A percentile compares a stretch with the other conserved stretches of the same genome.
Evolutionary conservation across 1,140 invertebrate species (phyloP).

Genomic region (Mactra quadrangularis): DNA sequence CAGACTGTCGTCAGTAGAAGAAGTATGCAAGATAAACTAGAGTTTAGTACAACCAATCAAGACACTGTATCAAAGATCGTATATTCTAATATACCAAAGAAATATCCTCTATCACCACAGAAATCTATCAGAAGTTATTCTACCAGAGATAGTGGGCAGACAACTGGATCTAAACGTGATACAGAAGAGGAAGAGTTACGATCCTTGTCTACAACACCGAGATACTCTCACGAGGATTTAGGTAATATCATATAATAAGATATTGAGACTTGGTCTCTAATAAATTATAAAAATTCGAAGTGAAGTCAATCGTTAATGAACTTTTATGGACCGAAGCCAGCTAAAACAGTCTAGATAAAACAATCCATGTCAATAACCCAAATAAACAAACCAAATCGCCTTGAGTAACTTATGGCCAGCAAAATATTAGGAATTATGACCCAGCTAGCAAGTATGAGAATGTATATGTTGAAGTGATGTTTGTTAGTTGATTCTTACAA

Average conservation of each 20-base stretch:
- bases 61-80: background rate
- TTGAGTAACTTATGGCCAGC: too few relatives aligned
- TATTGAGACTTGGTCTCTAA: too few relatives aligned
- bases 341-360: too few relatives aligned
- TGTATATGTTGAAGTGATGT: too few relatives aligned
- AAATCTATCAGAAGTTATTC: constrained; percentile 29
- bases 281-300: too few relatives aligned
- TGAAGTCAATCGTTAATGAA: too few relatives aligned
- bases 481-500: too few relatives aligned
- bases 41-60: background rate
- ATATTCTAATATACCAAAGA: background rate
- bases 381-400: too few relatives aligned
- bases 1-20: background rate
- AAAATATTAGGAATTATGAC: too few relatives aligned
- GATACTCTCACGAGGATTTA: constrained; percentile 55
- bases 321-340: too few relatives aligned
- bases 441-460: too few relatives aligned
- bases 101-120: background rate
- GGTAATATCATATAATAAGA: constrained; percentile 28
- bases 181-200: constrained; percentile 50
- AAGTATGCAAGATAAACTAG: constrained; percentile 24
- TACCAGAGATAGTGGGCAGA: background rate
- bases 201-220: constrained; percentile 56
- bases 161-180: constrained; percentile 31
- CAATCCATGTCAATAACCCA: too few relatives aligned